phyloP scores from a whole-genome alignment of 2,888 invertebrate genomes.

The Amorpha juglandis region DNA sequence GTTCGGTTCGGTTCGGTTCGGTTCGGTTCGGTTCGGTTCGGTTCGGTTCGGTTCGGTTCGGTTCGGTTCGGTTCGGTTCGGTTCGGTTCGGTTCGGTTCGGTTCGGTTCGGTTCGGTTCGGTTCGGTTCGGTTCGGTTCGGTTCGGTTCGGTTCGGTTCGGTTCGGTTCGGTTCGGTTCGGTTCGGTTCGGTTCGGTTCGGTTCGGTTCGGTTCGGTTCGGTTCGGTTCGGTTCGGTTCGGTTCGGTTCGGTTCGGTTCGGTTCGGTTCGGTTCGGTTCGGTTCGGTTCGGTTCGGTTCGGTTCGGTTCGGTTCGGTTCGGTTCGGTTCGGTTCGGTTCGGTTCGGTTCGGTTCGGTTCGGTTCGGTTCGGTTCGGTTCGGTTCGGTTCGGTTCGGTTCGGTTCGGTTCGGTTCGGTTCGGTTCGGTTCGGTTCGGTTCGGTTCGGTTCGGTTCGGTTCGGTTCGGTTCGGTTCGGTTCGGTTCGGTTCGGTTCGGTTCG shows the following conservation, averaged over 20 bases:
- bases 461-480: slow-evolving; percentile 33
- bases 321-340: too few species aligned
- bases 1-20: slow-evolving; percentile 27
- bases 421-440: slow-evolving; percentile 33
- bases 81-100: slow-evolving; percentile 36
- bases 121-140: slow-evolving; percentile 32
- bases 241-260: slow-evolving; percentile 29
- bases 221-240: slow-evolving; percentile 31
- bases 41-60: slow-evolving; percentile 35
- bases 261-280: slow-evolving; percentile 28
- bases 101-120: slow-evolving; percentile 30
- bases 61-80: slow-evolving; percentile 35
- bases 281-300: slow-evolving; percentile 29
- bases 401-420: slow-evolving; percentile 36
- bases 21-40: slow-evolving; percentile 31
- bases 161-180: slow-evolving; percentile 36
- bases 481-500: slow-evolving; percentile 37
- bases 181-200: slow-evolving; percentile 34
- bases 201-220: slow-evolving; percentile 31
- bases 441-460: slow-evolving; percentile 36
- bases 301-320: background rate
- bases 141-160: slow-evolving; percentile 32
- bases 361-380: slow-evolving; percentile 27
- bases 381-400: slow-evolving; percentile 30
- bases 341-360: too few species aligned